Conservation (phyloP, 2,113 vertebrate genomes). For the Pituophis catenifer region DNA sequence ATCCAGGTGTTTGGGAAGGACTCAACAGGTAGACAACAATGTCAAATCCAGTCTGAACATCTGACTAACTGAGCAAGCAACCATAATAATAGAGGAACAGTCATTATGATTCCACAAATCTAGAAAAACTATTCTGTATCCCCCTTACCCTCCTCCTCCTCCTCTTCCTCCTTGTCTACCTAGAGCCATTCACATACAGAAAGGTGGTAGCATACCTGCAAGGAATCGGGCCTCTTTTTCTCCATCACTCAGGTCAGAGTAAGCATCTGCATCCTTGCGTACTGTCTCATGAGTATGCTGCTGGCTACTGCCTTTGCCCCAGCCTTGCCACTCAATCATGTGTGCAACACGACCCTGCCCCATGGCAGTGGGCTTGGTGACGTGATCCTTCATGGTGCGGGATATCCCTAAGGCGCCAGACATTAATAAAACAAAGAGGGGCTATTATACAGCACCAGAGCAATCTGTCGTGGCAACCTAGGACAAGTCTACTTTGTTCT, state of each 20-base stretch:
- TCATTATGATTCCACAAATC: background rate
- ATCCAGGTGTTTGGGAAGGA: background rate
- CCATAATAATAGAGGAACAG: background rate
- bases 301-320: conserved; percentile 81
- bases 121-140: background rate
- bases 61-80: background rate
- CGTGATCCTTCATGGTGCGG: conserved; percentile 94
- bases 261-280: conserved; percentile 90
- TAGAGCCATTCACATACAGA: background rate
- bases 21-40: background rate
- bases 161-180: background rate
- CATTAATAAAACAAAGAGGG: conserved; percentile 53
- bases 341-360: conserved; percentile 94
- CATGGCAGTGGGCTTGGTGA: conserved; percentile 96
- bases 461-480: background rate
- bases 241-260: conserved; percentile 94
- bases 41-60: background rate
- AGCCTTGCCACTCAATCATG: conserved; percentile 99
- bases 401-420: conserved; percentile 81
- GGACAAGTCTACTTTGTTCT: background rate
- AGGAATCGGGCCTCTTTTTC: conserved; percentile 97
- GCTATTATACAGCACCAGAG: conserved; percentile 50
- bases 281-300: conserved; percentile 84
- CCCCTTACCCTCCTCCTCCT: background rate
- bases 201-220: conserved; percentile 75